Evolutionary conservation across 2,797 vertebrate species (phyloP).

Genomic region (Rhinichthys osculus): DNA sequence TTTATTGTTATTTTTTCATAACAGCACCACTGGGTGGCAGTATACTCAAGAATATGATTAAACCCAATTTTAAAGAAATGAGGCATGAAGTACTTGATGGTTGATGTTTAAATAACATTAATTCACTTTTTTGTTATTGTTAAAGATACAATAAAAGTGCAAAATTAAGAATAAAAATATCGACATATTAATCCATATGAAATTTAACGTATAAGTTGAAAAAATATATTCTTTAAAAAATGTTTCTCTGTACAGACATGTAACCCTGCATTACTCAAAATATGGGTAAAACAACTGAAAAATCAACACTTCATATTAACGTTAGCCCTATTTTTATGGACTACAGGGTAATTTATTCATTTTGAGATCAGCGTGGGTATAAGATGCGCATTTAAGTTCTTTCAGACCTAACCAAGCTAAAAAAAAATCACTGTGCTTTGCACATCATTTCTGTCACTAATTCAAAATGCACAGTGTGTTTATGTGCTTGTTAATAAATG

Average conservation of each 20-base stretch:
- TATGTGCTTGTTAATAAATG: background rate
- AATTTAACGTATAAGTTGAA: background rate
- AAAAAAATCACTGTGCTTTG: background rate
- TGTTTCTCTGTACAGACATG: background rate
- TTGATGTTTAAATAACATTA: background rate
- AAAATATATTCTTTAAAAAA: too few relatives aligned
- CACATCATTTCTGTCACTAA: background rate
- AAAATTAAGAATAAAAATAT: background rate
- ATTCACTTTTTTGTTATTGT: background rate
- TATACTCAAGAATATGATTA: constrained; percentile 30
- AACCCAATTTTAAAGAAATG: background rate
- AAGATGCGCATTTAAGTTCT: background rate
- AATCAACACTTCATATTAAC: background rate
- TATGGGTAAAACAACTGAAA: background rate
- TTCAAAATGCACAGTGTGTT: background rate
- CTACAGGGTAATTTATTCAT: background rate
- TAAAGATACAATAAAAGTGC: background rate
- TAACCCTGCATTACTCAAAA: background rate
- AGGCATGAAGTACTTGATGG: background rate
- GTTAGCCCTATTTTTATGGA: background rate
- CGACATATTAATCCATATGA: background rate
- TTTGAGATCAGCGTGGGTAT: background rate
- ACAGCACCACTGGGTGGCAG: constrained; percentile 50
- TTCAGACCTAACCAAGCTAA: background rate
- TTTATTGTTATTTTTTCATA: background rate